Conservation (phyloP, 2,888 invertebrate species). For the Eupeodes luniger region DNA sequence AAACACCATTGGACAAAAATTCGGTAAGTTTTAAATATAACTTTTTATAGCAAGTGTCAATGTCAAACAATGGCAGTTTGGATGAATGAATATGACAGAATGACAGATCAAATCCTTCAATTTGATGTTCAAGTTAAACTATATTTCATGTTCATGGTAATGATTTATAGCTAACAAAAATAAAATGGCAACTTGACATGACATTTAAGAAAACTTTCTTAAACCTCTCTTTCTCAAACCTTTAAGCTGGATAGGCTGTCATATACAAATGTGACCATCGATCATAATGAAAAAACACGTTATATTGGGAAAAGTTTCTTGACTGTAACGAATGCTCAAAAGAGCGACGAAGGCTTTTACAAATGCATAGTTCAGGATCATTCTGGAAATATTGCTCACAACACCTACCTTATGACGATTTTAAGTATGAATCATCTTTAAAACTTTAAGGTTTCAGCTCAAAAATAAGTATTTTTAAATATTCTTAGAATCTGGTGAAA, state of each 20-base stretch:
- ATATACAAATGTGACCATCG: slow-evolving; percentile 4
- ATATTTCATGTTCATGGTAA: no score
- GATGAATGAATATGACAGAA: no score
- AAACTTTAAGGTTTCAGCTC: background rate
- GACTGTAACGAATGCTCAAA: slow-evolving; percentile 78
- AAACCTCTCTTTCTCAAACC: background rate
- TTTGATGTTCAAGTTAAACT: no score
- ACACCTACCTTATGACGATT: slow-evolving; percentile 79
- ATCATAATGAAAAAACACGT: background rate
- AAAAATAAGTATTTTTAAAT: background rate
- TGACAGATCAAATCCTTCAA: no score
- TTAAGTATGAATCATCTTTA: slow-evolving; percentile 77
- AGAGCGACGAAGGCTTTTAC: slow-evolving; percentile 80
- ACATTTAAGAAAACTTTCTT: no score
- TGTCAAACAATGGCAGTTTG: no score
- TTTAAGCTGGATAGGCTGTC: slow-evolving; percentile 29
- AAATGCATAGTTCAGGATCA: slow-evolving; percentile 79
- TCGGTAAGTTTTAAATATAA: slow-evolving; percentile 28
- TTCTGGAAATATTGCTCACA: slow-evolving; percentile 73
- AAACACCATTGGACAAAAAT: slow-evolving; percentile 77
- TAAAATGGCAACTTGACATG: no score
- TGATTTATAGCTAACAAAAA: no score
- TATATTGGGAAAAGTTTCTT: slow-evolving; percentile 79
- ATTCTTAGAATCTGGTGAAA: slow-evolving; percentile 79
- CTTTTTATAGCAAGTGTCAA: no score